A percentile compares a stretch with the other conserved stretches of the same genome.
phyloP scores from a whole-genome alignment of 2,888 invertebrate genomes.

The Cinara cedri region DNA sequence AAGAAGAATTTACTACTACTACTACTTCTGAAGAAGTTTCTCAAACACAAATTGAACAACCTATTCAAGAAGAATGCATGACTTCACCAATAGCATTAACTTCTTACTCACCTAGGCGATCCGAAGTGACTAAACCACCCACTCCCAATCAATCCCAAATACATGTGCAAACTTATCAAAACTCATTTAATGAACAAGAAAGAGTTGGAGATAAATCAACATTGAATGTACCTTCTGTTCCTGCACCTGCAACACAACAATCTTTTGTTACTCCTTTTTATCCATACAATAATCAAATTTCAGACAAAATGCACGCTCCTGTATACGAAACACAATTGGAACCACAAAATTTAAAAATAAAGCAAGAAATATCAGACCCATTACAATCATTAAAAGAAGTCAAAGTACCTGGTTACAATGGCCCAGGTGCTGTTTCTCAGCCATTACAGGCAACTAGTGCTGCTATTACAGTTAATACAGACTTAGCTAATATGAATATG shows the following conservation, averaged over 20 bases:
- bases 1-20: constrained; percentile 37
- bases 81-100: constrained; percentile 53
- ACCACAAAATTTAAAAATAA: constrained; percentile 76
- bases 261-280: constrained; percentile 53
- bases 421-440: constrained; percentile 62
- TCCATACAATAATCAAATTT: constrained; percentile 44
- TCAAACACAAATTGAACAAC: constrained; percentile 28
- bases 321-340: constrained; percentile 65
- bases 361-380: constrained; percentile 74
- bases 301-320: constrained; percentile 54
- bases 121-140: constrained; percentile 32
- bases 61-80: constrained; percentile 46
- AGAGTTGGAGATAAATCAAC: constrained; percentile 45
- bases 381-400: constrained; percentile 80
- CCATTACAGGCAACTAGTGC: constrained; percentile 60
- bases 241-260: constrained; percentile 56
- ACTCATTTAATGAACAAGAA: constrained; percentile 42
- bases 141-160: constrained; percentile 47
- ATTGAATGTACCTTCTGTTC: constrained; percentile 54
- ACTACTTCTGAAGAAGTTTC: constrained; percentile 46
- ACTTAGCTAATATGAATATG: constrained; percentile 71
- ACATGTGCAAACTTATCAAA: constrained; percentile 41
- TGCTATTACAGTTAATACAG: constrained; percentile 59
- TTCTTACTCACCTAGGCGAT: constrained; percentile 47
- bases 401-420: constrained; percentile 75